Percentiles rank a stretch among this genome's conserved stretches.
phyloP scores from a whole-genome alignment of 1,140 invertebrate species.

The Sitobion miscanthi region DNA sequence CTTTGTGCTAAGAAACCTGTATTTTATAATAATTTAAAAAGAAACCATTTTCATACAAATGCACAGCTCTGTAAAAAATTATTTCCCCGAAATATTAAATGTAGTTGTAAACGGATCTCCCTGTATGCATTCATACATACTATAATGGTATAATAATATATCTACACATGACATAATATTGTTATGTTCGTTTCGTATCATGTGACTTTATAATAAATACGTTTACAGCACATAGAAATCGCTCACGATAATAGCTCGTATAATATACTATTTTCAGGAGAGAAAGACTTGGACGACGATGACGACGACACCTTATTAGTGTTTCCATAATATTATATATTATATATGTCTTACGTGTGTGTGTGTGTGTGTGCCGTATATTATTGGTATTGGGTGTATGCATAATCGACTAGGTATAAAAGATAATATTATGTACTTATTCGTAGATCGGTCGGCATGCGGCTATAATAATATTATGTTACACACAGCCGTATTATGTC shows the following conservation, averaged over 20 bases:
- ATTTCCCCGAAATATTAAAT: background rate
- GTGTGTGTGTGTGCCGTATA: background rate
- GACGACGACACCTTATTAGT: background rate
- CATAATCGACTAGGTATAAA: background rate
- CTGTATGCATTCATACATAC: no score
- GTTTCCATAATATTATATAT: background rate
- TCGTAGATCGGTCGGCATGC: background rate
- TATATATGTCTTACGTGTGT: background rate
- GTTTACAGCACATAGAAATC: background rate
- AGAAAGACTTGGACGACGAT: background rate
- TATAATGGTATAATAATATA: no score
- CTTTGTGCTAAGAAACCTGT: no score
- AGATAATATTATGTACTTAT: background rate
- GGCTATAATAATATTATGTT: background rate
- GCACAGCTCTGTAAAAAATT: no score
- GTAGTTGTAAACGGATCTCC: background rate
- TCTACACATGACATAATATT: no score
- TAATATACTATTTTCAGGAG: background rate
- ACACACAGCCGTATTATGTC: background rate
- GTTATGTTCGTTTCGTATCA: background rate
- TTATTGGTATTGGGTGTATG: background rate
- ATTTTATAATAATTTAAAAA: no score
- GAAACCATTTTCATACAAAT: no score
- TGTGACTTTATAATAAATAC: background rate
- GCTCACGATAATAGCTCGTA: background rate